Evolutionary conservation across 1,140 invertebrate species (phyloP).

Genomic region (Eupristina koningsbergeri): DNA sequence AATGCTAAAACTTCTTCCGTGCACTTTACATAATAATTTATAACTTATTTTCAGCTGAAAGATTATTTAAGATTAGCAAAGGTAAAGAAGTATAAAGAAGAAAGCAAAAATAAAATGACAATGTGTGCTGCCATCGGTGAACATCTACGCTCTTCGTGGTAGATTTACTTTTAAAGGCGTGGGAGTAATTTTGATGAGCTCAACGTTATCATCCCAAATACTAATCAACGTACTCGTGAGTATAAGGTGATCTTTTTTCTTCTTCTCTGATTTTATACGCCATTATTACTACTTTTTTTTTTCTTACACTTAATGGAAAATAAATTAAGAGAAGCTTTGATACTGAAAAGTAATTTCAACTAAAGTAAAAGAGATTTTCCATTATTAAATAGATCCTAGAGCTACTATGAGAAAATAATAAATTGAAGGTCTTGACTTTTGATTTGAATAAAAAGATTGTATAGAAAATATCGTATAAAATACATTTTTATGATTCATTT

Average conservation of each 20-base stretch:
- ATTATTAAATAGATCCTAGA: neutral
- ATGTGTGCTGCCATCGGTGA: neutral
- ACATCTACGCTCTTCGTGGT: neutral
- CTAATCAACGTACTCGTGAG: neutral
- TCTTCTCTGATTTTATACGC: neutral
- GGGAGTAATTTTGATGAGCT: neutral
- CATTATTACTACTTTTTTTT: neutral
- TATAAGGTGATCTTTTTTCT: neutral
- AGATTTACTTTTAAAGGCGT: neutral
- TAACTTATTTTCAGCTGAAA: constrained; percentile 12
- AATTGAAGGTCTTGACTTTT: neutral
- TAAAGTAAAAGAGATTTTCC: neutral
- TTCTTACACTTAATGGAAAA: neutral
- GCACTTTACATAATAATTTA: constrained; percentile 22
- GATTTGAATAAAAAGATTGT: neutral
- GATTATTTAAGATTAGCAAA: constrained; percentile 17
- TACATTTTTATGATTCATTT: neutral
- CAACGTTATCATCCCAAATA: neutral
- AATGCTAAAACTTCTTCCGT: neutral
- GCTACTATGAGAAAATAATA: neutral
- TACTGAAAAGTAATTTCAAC: neutral
- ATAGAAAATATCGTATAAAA: neutral
- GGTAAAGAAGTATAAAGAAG: neutral
- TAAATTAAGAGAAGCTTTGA: neutral
- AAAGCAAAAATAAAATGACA: constrained; percentile 1